Evolutionary conservation across 2,113 vertebrate genomes (phyloP).

Genomic region (Pachycephala philippinensis): DNA sequence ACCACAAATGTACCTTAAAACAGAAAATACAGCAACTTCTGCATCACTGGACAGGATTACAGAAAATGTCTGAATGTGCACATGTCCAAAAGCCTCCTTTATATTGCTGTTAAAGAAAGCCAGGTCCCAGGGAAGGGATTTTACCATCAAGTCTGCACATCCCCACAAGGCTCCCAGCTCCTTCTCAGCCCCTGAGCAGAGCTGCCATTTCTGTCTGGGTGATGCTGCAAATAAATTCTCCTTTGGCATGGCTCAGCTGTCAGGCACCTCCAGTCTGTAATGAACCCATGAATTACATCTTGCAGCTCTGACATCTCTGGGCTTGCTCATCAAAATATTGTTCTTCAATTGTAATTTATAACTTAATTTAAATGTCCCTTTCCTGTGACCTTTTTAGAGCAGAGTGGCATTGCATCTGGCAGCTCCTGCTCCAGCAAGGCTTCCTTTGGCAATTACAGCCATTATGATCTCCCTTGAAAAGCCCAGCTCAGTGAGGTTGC

Average conservation of each 20-base stretch:
- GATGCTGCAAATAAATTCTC: slow-evolving; percentile 75
- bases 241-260: slow-evolving; percentile 80
- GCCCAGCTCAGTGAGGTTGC: slow-evolving; percentile 6
- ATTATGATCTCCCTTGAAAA: slow-evolving; percentile 47
- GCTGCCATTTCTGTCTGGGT: slow-evolving; percentile 68
- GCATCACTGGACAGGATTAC: not conserved
- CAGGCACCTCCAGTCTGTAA: slow-evolving; percentile 76
- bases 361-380: slow-evolving; percentile 80
- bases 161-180: slow-evolving; percentile 18
- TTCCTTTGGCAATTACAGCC: slow-evolving; percentile 68
- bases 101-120: not conserved
- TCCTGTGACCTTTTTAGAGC: slow-evolving; percentile 74
- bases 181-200: slow-evolving; percentile 38
- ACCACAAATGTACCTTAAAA: not conserved
- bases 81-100: not conserved
- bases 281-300: slow-evolving; percentile 82
- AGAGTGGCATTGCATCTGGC: slow-evolving; percentile 66
- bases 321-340: slow-evolving; percentile 82
- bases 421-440: slow-evolving; percentile 56
- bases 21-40: not conserved
- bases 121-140: not conserved
- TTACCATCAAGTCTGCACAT: slow-evolving; percentile 38
- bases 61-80: not conserved
- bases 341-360: slow-evolving; percentile 82
- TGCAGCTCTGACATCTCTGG: slow-evolving; percentile 74